Base-by-base conservation (phyloP, 2,797 vertebrate genomes). In the Podarcis siculus region DNA sequence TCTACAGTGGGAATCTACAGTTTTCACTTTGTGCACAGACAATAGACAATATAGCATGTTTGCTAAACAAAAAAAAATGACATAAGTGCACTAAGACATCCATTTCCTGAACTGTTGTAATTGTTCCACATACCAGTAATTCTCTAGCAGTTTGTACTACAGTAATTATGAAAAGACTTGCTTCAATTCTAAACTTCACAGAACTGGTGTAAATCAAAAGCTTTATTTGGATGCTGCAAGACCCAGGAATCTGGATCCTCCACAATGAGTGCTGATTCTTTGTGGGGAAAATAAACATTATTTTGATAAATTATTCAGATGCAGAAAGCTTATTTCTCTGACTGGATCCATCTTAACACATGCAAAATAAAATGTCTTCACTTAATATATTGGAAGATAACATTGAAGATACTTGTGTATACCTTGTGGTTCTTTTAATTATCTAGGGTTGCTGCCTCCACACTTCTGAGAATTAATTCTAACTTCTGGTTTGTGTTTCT, bases 341-440 rank as follows among this genome's bases (percentile, higher is more conserved):
- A 88, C 92, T 96, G 94, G 79, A 92, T 95, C 94, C 95, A 90
- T 96, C 92, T 55, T 89, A 86, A 83, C 82, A 92, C 91, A 67
- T 92, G 93, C 91, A 93, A 95, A 96, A 96, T 96, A 96, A 96
- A 96, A 93, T 95, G 90, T 93, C 93, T 96, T 95, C 94, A 87
- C 87, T 93, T 94, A 95, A 82, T 90, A 61, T 87, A 81, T 94
- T 92, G 90, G 69, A 95, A 85, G 83, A 49, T 93, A 94, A 45
- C 93, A 89, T 92, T 82, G 81, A 80, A 89, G 86, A 84, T 92
- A 86, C 64, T 81, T 94, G 87, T 92, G n/a, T 72, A 72, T 71
- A 0, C 1, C 78, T 71, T 30, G 79, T 69, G 83, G 88, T 89
- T 76, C 58, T 78, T 55, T 86, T 69, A 91, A 87, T 89, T 88